Evolutionary conservation across 2,888 invertebrate species (phyloP), one percentile per base, ranked within the genome.

Genomic region (Unio pictorum): DNA sequence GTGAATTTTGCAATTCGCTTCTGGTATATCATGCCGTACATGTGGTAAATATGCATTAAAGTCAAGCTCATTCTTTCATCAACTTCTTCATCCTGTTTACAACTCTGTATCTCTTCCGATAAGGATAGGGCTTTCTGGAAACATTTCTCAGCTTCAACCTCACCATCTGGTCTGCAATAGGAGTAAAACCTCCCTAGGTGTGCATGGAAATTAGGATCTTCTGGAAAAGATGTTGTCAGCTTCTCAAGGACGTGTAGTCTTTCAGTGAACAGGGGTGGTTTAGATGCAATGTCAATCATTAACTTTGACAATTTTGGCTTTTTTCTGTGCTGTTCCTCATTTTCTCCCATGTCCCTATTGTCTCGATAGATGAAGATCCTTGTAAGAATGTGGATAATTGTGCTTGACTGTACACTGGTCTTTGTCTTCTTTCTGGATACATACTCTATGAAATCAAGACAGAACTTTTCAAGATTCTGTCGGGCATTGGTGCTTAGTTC

Each of bases 21-120:
- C 17, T 69, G 69, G 54, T 76, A 76, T 23, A 81, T 69, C 66
- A 77, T 77, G 15, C 79, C 82, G 71, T 73, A 80, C 82, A 82
- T 82, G 55, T 82, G 82, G 66, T 75, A 78, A 17, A 82, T 74
- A 67, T 81, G 78, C 68, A 73, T 78, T 62, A 82, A 30, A 11
- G 80, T 76, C 4, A 67, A 66, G 55, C 67, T 77, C 66, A 64
- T 59, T 8, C 66, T 56, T 26, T 79, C 77, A n/a, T 74, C 69
- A 20, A 75, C 28, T 28, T 74, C 69, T 17, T 71, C 71, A 18
- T 59, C 55, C 8, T 34, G 7, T 45, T 60, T 70, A n/a, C 72
- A 73, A 61, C 65, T 66, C 11, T 45, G 66, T 30, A 61, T 61
- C 23, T 68, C 63, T 1, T 75, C 55, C 57, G 78, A 79, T 4